Percentiles rank a stretch among this genome's conserved stretches.
Evolutionary conservation across 1,140 invertebrate genomes (phyloP).

Genomic region (Sitodiplosis mosellana): DNA sequence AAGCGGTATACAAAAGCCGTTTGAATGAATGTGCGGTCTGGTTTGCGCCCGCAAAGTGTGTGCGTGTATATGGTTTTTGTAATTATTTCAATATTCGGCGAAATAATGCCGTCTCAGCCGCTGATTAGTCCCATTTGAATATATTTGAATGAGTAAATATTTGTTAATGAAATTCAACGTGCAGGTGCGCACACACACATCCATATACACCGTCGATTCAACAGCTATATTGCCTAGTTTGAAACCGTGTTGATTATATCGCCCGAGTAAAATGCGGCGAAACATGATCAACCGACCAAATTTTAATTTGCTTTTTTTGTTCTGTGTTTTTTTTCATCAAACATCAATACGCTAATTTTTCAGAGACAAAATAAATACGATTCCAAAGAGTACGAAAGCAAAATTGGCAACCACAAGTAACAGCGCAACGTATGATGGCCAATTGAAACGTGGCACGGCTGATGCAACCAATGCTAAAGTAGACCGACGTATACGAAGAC

Average conservation of each 20-base stretch:
- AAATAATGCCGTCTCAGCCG: background rate
- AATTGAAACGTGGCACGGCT: background rate
- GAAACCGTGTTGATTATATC: too few relatives aligned
- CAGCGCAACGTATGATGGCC: background rate
- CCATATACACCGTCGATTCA: background rate
- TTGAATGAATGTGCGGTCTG: background rate
- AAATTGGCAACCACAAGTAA: background rate
- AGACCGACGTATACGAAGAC: constrained; percentile 19
- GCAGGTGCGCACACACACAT: too few relatives aligned
- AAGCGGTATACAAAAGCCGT: too few relatives aligned
- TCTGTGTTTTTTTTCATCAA: too few relatives aligned
- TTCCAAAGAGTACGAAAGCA: background rate
- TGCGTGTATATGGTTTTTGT: background rate
- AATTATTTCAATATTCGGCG: too few relatives aligned
- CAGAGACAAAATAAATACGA: background rate
- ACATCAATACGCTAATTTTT: background rate
- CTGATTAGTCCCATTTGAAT: background rate
- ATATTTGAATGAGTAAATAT: background rate
- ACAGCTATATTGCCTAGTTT: too few relatives aligned
- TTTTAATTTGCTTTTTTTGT: too few relatives aligned
- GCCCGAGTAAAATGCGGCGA: too few relatives aligned
- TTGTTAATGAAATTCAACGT: background rate
- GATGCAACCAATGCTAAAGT: constrained; percentile 2
- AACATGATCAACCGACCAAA: too few relatives aligned
- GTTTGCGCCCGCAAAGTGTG: background rate